A percentile compares a stretch with the other conserved stretches of the same genome.
Evolutionary conservation across 2,797 vertebrate species (phyloP).

Genomic region (Glyptemys insculpta): DNA sequence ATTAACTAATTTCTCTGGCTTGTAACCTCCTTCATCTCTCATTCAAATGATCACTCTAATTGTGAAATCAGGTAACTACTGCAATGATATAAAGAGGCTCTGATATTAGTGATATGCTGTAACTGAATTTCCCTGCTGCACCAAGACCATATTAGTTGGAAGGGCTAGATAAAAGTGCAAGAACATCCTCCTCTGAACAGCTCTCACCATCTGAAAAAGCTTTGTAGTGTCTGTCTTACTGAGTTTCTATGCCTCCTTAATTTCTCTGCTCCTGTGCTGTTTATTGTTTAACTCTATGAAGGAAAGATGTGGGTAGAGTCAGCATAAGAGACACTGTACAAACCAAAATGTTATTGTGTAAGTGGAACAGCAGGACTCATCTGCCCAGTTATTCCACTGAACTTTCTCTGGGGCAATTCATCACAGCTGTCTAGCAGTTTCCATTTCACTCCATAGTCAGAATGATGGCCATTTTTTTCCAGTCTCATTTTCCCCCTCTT

Average conservation of each 20-base stretch:
- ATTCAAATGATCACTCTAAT: not conserved
- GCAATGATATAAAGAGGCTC: not conserved
- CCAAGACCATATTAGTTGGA: rapidly evolving
- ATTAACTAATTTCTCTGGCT: not conserved
- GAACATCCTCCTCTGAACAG: not conserved
- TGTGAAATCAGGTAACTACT: not conserved
- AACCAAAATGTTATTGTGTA: not conserved
- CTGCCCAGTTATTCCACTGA: not conserved
- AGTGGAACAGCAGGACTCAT: not conserved
- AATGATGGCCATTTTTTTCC: not conserved
- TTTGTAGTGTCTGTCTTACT: not conserved
- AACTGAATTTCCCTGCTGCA: not conserved
- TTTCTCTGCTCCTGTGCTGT: not conserved
- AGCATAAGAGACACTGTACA: not conserved
- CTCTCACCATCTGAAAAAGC: not conserved
- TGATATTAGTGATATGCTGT: not conserved
- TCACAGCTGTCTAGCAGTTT: not conserved
- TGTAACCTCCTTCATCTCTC: not conserved
- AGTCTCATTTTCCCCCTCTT: not conserved
- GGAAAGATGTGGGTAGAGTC: not conserved
- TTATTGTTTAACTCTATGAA: not conserved
- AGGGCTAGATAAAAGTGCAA: not conserved
- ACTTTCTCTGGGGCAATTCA: rapidly evolving
- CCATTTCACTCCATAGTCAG: not conserved
- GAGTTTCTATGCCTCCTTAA: not conserved